phyloP scores from a whole-genome alignment of 2,113 vertebrate genomes.

The Pseudorectes ferrugineus region DNA sequence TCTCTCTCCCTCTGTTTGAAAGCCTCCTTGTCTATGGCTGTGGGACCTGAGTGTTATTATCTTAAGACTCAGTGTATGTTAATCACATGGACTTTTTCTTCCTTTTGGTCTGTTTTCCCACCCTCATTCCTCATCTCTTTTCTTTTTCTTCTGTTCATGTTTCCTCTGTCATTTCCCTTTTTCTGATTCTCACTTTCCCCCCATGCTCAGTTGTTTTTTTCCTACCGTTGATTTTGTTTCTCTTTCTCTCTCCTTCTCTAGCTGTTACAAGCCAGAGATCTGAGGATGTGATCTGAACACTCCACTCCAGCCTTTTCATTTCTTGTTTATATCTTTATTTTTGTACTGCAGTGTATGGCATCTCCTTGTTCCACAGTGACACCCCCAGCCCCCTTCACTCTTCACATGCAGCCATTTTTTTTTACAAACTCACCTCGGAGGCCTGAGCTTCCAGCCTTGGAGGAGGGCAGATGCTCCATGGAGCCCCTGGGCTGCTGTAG shows the following conservation, averaged over 20 bases:
- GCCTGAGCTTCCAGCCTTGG: not conserved
- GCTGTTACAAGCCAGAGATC: slow-evolving; percentile 74
- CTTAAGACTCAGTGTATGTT: not conserved
- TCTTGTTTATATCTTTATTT: slow-evolving; percentile 72
- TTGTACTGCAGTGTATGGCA: slow-evolving; percentile 57
- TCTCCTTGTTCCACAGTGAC: not conserved
- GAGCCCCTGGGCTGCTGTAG: not conserved
- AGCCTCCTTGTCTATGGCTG: not conserved
- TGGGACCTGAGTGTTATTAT: not conserved
- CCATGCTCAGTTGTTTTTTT: not conserved
- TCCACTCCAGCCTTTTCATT: slow-evolving; percentile 60
- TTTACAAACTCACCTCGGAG: not conserved
- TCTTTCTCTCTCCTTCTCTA: slow-evolving; percentile 61
- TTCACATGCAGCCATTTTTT: not conserved
- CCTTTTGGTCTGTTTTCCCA: not conserved
- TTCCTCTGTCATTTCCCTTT: not conserved
- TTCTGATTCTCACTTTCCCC: not conserved
- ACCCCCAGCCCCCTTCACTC: not conserved
- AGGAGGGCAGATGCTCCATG: not conserved
- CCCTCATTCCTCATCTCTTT: not conserved
- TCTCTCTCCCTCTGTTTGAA: not conserved
- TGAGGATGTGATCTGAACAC: slow-evolving; percentile 68
- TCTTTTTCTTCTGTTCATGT: not conserved
- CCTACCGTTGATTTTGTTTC: not conserved
- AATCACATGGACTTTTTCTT: slow-evolving; percentile 28